Evolutionary conservation across 2,888 invertebrate species (phyloP).

Genomic region (Lithophane leautieri): DNA sequence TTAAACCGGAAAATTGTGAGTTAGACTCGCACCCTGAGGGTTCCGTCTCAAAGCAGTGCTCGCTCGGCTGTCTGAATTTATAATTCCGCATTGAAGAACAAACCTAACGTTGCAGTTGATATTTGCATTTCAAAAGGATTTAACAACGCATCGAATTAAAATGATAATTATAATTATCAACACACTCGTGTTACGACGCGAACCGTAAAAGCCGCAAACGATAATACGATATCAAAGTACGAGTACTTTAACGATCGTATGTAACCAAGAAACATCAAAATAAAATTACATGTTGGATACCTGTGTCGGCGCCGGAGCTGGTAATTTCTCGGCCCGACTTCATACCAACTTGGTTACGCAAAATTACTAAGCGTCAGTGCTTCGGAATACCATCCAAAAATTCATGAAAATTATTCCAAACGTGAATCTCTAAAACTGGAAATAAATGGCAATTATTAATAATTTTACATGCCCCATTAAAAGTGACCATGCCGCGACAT

Average conservation of each 20-base stretch:
- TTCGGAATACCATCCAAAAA: constrained; percentile 32
- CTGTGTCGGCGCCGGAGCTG: constrained; percentile 20
- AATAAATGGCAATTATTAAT: constrained; percentile 77
- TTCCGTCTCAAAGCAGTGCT: too few relatives aligned
- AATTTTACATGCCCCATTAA: constrained; percentile 83
- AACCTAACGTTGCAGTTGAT: too few relatives aligned
- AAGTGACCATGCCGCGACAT: constrained; percentile 69
- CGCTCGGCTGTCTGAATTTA: too few relatives aligned
- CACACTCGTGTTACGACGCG: constrained; percentile 16
- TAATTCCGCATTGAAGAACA: too few relatives aligned
- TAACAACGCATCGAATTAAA: constrained; percentile 19
- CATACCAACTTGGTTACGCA: constrained; percentile 23
- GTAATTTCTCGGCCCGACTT: constrained; percentile 2
- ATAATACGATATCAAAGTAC: constrained; percentile 45
- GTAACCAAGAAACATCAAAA: constrained; percentile 38
- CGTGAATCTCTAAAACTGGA: constrained; percentile 51
- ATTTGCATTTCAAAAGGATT: background rate
- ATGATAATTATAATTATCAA: constrained; percentile 12
- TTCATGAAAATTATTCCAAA: constrained; percentile 43
- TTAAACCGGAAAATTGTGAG: too few relatives aligned
- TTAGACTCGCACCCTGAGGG: too few relatives aligned
- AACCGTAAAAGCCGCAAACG: constrained; percentile 31
- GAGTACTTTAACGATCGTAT: constrained; percentile 32
- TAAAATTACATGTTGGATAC: constrained; percentile 38
- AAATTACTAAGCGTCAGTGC: constrained; percentile 25